phyloP scores from a whole-genome alignment of 2,797 vertebrate genomes.

The Salarias fasciatus region DNA sequence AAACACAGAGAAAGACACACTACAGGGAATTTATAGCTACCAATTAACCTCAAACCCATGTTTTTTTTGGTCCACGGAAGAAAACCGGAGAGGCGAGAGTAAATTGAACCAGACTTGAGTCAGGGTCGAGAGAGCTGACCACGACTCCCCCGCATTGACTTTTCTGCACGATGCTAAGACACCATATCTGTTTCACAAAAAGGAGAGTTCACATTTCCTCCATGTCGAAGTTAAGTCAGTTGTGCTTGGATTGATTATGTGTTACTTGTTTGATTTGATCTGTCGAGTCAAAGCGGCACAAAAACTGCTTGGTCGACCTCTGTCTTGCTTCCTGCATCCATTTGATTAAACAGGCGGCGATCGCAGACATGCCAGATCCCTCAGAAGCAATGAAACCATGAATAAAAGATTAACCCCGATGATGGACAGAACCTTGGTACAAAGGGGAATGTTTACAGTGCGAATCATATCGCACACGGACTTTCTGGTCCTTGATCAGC shows the following conservation, averaged over 20 bases:
- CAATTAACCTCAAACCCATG: too few species aligned
- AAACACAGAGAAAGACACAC: too few species aligned
- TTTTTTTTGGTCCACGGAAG: too few species aligned
- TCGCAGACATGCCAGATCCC: constrained; percentile 19
- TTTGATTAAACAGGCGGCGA: constrained; percentile 37
- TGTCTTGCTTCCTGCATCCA: constrained; percentile 15
- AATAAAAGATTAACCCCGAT: constrained; percentile 62
- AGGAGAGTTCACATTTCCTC: not conserved
- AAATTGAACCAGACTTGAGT: too few species aligned
- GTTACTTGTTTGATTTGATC: constrained; percentile 22
- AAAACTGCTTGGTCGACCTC: constrained; percentile 23
- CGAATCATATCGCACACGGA: constrained; percentile 22
- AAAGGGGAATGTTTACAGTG: constrained; percentile 46
- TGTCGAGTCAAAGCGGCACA: constrained; percentile 2
- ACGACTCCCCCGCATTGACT: too few species aligned
- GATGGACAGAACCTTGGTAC: constrained; percentile 50
- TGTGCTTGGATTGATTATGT: constrained; percentile 9
- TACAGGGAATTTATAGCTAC: too few species aligned
- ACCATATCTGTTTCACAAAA: not conserved
- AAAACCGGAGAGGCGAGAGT: too few species aligned
- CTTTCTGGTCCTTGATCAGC: constrained; percentile 24
- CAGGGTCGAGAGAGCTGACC: too few species aligned
- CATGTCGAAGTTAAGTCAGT: not conserved
- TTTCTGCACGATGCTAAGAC: not conserved
- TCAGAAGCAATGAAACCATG: constrained; percentile 54